Base-by-base conservation (phyloP, 2,797 vertebrate genomes). In the Ceyx erithaca region DNA sequence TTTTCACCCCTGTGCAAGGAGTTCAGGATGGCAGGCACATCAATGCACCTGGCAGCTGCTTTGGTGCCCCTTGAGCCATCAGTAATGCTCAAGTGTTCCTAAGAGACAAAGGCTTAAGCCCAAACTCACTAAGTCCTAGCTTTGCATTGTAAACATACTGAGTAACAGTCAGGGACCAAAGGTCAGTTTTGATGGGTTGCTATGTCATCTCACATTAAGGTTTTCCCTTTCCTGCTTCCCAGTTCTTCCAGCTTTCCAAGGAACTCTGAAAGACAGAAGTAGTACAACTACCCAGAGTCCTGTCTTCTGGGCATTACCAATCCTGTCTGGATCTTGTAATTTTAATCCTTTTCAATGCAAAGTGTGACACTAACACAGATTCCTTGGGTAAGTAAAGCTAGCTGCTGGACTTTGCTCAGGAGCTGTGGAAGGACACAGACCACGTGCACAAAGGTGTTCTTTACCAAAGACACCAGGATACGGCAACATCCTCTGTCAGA, bases 401-500 rank as follows among this genome's bases (percentile, higher is more conserved):
- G n/a, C 40, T 63, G 41, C 52, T 86, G 90, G 80, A 93, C 90
- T 94, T 92, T 61, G 49, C 59, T 67, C 84, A 49, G 17, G 59
- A 85, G n/a, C 59, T 70, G 57, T 54, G 79, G 31, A 62, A 76
- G 21, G 12, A n/a, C 43, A 49, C 37, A 41, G 16, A 43, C 6
- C 2, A 3, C 0, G 1, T 20, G 12, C 41, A 30, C 2, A 2
- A 7, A 48, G 26, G 16, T 1, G 0, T 33, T 79, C 52, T 46
- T 76, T 58, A 77, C 31, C 26, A 9, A 71, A 89, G 43, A 26
- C 63, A 64, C 49, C 1, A 0, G 41, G 19, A 9, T 37, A 48
- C 0, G 7, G 30, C 48, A 83, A 30, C 45, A 40, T 45, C 21
- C 13, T 57, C 31, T 0, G 0, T 14, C 43, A 77, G 58, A 64